These are phyloP conservation scores for Epiblema foenella DNA, from an alignment of 2,888 invertebrate species.

Conservation along the genomic window DNA sequence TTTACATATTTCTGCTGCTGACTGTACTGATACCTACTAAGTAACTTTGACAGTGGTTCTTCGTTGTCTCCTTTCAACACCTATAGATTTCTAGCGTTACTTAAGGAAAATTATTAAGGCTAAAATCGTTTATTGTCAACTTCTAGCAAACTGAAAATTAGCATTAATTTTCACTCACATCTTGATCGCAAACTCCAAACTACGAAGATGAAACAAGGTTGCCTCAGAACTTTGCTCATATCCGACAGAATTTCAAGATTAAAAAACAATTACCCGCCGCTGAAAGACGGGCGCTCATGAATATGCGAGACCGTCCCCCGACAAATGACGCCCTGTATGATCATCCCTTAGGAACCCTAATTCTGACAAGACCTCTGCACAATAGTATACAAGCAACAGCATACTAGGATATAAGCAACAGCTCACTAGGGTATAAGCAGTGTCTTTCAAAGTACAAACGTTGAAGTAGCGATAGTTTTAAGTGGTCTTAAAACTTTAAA, in stretches of 20 bases:
- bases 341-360: conserved; percentile 28
- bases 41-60: too few relatives aligned
- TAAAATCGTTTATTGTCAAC: too few relatives aligned
- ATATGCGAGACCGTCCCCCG: conserved; percentile 53
- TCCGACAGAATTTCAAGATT: conserved; percentile 28
- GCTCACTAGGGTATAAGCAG: too few relatives aligned
- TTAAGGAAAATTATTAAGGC: too few relatives aligned
- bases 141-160: background rate
- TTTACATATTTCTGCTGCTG: too few relatives aligned
- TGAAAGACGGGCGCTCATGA: conserved; percentile 53
- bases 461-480: too few relatives aligned
- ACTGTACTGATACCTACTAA: too few relatives aligned
- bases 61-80: too few relatives aligned
- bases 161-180: background rate
- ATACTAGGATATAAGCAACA: too few relatives aligned
- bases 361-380: background rate
- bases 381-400: background rate
- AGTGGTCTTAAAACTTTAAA: too few relatives aligned
- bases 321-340: conserved; percentile 29
- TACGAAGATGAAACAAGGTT: background rate
- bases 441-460: too few relatives aligned
- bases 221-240: conserved; percentile 17
- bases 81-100: too few relatives aligned
- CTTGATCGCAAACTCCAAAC: background rate
- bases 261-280: conserved; percentile 36